These are phyloP conservation scores for Puntigrus tetrazona DNA, from an alignment of 2,113 vertebrate genomes.

Conservation along the genomic window DNA sequence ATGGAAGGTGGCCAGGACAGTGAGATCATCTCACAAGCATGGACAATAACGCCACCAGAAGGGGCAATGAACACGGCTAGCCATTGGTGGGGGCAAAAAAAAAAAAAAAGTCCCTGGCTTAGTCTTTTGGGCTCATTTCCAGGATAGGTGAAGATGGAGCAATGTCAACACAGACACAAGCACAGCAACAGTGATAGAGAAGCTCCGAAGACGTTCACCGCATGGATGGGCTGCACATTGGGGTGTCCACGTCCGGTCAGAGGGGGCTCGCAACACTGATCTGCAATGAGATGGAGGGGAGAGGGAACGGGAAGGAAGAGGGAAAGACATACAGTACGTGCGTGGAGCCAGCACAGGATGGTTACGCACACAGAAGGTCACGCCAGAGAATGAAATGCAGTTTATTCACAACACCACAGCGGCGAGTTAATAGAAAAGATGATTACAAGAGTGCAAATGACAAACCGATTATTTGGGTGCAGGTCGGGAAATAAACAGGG, in stretches of 20 bases:
- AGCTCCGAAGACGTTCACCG: slow-evolving; percentile 47
- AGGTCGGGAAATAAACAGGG: background rate
- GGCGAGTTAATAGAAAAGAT: background rate
- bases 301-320: slow-evolving; percentile 6
- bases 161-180: slow-evolving; percentile 55
- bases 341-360: slow-evolving; percentile 9
- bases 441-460: background rate
- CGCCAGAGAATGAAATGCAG: background rate
- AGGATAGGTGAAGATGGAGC: slow-evolving; percentile 38
- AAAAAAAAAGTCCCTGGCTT: slow-evolving; percentile 28
- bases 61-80: slow-evolving; percentile 42
- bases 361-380: background rate
- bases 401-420: background rate
- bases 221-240: slow-evolving; percentile 23
- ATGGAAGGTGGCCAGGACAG: background rate
- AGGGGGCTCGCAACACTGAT: slow-evolving; percentile 54
- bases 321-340: slow-evolving; percentile 29
- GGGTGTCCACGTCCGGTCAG: slow-evolving; percentile 47
- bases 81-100: slow-evolving; percentile 4
- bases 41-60: slow-evolving; percentile 6
- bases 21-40: slow-evolving; percentile 15
- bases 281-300: slow-evolving; percentile 51
- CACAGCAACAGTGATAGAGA: slow-evolving; percentile 45
- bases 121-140: slow-evolving; percentile 40
- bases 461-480: slow-evolving; percentile 1